Base-by-base conservation (phyloP, 2,888 invertebrate species). In the Harmothoe impar region DNA sequence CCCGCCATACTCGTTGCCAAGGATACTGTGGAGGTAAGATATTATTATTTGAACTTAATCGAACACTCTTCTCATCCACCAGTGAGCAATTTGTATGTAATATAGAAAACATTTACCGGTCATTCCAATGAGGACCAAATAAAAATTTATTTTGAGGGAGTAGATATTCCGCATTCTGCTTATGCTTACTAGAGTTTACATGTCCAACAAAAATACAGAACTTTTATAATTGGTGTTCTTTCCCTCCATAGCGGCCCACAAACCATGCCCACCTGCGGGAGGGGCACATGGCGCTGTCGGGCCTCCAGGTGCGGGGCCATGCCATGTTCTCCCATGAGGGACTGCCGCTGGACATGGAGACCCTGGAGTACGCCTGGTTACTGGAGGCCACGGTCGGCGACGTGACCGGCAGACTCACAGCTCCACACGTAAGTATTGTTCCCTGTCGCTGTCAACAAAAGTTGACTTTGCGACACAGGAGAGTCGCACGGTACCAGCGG, bases 351-450 rank as follows among this genome's bases (percentile, higher is more conserved):
- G 98, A 99, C 94, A 98, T 98, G 95, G 99, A 99, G 94, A 99
- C 99, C 0, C 96, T 99, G 29, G 99, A 99, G 95, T 99, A 99
- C 95, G 98, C 98, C 0, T 99, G 99, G 99, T 96, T 99, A 94
- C 97, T 99, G 94, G 99, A 99, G 96, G 97, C 99, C 5, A 98
- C 99, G 93, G 96, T 99, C 78, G 99, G 99, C 0, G 98, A 99
- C 95, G 96, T 99, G 25, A 98, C 98, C 43, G 99, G 99, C 0
- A 98, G 98, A 94, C 96, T 99, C 85, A 98, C 98, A 0, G 96
- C 98, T 43, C 98, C 99, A 0, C 99, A 98, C 95, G 96, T 97
- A 94, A 77, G 91, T n/a, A n/a, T n/a, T n/a, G n/a, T n/a, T n/a
- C n/a, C n/a, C n/a, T n/a, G n/a, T n/a, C n/a, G n/a, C n/a, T n/a